Percentiles rank a stretch among this genome's conserved stretches.
Conservation (phyloP, 2,113 vertebrate species). For the Corvus moneduloides region DNA sequence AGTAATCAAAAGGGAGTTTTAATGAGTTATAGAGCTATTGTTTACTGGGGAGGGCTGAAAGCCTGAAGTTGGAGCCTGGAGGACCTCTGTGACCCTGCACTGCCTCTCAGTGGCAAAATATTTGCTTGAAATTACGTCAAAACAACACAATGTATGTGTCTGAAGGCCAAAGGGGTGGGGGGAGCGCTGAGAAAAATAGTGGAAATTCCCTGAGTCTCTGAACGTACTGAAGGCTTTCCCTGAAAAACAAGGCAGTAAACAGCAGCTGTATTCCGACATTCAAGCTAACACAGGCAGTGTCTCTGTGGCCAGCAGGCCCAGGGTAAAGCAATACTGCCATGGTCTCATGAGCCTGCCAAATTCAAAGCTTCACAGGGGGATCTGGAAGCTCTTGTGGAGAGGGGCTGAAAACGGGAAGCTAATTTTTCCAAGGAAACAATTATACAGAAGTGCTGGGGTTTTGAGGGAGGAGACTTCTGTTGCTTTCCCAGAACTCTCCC, state of each 20-base stretch:
- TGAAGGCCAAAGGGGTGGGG: constrained; percentile 25
- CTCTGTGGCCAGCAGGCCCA: neutral
- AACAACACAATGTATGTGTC: constrained; percentile 69
- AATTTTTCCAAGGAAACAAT: neutral
- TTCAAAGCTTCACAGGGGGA: neutral
- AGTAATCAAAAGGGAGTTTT: constrained; percentile 83
- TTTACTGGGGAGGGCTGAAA: constrained; percentile 68
- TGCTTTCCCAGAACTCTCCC: neutral
- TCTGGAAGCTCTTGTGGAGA: neutral
- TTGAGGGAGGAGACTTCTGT: neutral
- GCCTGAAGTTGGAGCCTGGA: constrained; percentile 32
- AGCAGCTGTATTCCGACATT: neutral
- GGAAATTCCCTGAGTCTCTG: constrained; percentile 71
- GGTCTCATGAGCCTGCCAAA: neutral
- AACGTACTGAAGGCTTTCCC: constrained; percentile 44
- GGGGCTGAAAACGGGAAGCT: neutral
- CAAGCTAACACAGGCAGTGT: neutral
- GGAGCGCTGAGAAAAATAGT: constrained; percentile 61
- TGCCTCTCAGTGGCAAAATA: constrained; percentile 71
- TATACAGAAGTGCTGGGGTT: neutral
- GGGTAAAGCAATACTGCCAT: neutral
- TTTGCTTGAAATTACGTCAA: constrained; percentile 74
- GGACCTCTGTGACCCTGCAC: constrained; percentile 67
- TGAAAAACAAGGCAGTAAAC: constrained; percentile 63
- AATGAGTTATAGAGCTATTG: constrained; percentile 84